Conservation (phyloP, 2,888 invertebrate species). For the Eledona agricola region DNA sequence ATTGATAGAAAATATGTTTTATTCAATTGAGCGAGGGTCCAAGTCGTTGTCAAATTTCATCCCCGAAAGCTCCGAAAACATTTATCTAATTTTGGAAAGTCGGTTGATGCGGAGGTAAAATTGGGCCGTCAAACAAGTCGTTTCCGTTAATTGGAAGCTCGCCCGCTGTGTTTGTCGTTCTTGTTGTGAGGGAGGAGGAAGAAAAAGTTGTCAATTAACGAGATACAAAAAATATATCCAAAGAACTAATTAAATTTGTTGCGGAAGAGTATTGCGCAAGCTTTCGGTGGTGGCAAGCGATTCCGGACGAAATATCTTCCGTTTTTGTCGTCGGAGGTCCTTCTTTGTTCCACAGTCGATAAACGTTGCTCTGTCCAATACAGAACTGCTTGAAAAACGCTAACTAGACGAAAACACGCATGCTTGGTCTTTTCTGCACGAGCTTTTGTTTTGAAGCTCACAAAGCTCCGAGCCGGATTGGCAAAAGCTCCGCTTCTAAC, state of each 20-base stretch:
- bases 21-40: too few species aligned
- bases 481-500: conserved; percentile 25
- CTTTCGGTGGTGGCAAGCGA: conserved; percentile 33
- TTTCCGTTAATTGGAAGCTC: too few species aligned
- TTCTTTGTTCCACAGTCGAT: conserved; percentile 45
- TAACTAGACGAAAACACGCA: conserved; percentile 21
- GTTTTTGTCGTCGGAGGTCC: conserved; percentile 38
- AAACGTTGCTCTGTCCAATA: conserved; percentile 42
- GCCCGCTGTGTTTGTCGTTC: background rate
- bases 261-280: conserved; percentile 32
- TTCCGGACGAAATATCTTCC: conserved; percentile 41
- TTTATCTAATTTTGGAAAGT: too few species aligned
- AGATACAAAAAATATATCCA: conserved; percentile 25
- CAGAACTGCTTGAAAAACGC: conserved; percentile 39
- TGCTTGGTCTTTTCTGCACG: conserved; percentile 13
- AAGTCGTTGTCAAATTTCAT: too few species aligned
- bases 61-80: too few species aligned
- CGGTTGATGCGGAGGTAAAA: too few species aligned
- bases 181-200: conserved; percentile 12
- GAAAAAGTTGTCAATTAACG: conserved; percentile 36
- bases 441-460: conserved; percentile 36
- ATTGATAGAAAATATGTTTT: conserved; percentile 41
- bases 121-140: too few species aligned
- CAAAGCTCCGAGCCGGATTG: conserved; percentile 21
- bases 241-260: conserved; percentile 41